Percentiles rank a stretch among this genome's conserved stretches.
Conservation (phyloP, 2,888 invertebrate species). For the Tetanocera ferruginea region DNA sequence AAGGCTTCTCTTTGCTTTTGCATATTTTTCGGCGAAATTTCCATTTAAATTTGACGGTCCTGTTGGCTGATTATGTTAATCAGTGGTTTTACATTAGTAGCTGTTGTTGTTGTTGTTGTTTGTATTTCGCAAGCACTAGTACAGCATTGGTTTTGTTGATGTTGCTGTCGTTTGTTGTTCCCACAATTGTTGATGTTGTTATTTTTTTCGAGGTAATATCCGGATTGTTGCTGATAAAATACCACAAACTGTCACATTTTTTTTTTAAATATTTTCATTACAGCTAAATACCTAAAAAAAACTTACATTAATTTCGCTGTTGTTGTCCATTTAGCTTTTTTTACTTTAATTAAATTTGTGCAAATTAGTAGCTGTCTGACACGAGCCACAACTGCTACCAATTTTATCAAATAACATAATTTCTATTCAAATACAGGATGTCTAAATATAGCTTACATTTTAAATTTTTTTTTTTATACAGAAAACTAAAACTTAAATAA, state of each 20-base stretch:
- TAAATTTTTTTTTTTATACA: too few species aligned
- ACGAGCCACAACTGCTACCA: too few species aligned
- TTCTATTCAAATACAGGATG: too few species aligned
- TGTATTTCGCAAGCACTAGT: background rate
- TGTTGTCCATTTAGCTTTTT: background rate
- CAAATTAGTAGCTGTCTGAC: too few species aligned
- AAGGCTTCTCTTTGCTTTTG: constrained; percentile 8
- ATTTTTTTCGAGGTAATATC: background rate
- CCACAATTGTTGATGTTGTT: background rate
- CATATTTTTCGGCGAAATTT: constrained; percentile 41
- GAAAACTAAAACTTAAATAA: too few species aligned
- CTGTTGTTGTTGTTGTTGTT: constrained; percentile 24
- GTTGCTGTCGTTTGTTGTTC: constrained; percentile 16
- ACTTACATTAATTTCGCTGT: background rate
- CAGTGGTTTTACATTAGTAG: constrained; percentile 19
- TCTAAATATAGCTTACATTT: too few species aligned
- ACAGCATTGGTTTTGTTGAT: background rate
- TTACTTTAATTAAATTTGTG: background rate
- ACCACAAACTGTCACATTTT: too few species aligned
- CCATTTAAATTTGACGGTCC: constrained; percentile 37
- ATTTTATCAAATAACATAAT: too few species aligned
- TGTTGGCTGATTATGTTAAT: constrained; percentile 46
- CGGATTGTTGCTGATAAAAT: too few species aligned
- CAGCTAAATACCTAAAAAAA: too few species aligned
- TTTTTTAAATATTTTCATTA: too few species aligned